A percentile compares a stretch with the other conserved stretches of the same genome.
Evolutionary conservation across 2,888 invertebrate genomes (phyloP).

Genomic region (Ephialtes manifestator): DNA sequence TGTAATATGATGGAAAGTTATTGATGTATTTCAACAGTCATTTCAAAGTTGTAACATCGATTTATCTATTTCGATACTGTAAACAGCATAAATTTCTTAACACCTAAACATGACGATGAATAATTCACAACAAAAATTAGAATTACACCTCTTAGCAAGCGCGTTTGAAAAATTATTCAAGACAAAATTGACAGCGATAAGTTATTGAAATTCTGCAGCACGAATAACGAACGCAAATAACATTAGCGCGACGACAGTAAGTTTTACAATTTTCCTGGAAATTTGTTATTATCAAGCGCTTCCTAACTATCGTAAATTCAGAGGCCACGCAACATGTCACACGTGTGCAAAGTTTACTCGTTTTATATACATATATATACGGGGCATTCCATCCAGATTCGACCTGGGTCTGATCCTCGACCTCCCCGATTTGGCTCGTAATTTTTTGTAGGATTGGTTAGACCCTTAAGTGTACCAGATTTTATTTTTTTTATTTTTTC

Average conservation of each 20-base stretch:
- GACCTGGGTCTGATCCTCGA: no score
- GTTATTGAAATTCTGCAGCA: neutral
- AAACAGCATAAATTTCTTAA: neutral
- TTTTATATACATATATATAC: constrained; percentile 1
- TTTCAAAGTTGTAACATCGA: neutral
- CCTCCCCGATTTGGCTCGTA: no score
- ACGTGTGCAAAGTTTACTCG: neutral
- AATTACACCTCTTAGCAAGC: neutral
- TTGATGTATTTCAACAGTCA: neutral
- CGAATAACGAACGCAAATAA: constrained; percentile 41
- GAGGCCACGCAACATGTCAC: neutral
- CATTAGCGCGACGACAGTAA: constrained; percentile 28
- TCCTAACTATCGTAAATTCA: constrained; percentile 51
- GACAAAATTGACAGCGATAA: neutral
- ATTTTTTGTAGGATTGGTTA: no score
- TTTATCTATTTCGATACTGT: neutral
- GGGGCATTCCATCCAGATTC: no score
- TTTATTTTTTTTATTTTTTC: no score
- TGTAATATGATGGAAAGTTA: neutral
- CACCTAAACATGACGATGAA: neutral
- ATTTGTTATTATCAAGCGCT: constrained; percentile 23
- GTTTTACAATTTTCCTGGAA: constrained; percentile 22
- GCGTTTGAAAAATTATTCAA: neutral
- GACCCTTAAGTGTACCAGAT: no score
- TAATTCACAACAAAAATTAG: neutral